Evolutionary conservation across 2,888 invertebrate species (phyloP).

Genomic region (Protula sp.): DNA sequence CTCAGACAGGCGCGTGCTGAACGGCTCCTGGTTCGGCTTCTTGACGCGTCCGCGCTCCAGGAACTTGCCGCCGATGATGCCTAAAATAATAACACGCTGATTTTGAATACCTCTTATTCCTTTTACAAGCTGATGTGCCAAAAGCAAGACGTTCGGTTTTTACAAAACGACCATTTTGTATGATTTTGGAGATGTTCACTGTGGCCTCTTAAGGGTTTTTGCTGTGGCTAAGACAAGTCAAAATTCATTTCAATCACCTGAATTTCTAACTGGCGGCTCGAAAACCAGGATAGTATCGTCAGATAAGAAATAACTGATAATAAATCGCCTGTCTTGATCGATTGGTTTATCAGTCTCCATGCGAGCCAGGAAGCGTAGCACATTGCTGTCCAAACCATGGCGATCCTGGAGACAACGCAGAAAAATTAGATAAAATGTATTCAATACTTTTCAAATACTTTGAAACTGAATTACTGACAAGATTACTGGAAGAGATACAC

Average conservation of each 20-base stretch:
- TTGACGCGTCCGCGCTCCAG: conserved; percentile 49
- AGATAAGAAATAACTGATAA: conserved; percentile 52
- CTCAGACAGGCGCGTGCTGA: conserved; percentile 46
- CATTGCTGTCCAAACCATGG: conserved; percentile 68
- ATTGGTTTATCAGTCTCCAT: conserved; percentile 24
- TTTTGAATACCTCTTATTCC: no score
- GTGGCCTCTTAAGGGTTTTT: no score
- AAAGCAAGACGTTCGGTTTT: background rate
- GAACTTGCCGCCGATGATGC: conserved; percentile 54
- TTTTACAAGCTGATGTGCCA: background rate
- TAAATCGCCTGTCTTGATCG: conserved; percentile 50
- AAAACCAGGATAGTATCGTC: conserved; percentile 53
- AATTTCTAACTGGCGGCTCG: conserved; percentile 52
- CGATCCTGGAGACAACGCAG: conserved; percentile 28
- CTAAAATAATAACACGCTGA: no score
- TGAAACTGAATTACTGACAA: no score
- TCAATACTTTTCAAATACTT: no score
- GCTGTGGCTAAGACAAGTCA: no score
- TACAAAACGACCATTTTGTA: no score
- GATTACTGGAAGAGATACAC: no score
- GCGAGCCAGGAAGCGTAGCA: conserved; percentile 73
- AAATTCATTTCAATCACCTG: no score
- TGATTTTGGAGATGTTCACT: no score
- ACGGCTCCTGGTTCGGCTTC: conserved; percentile 60
- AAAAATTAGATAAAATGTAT: no score